Conservation (phyloP, 2,113 vertebrate genomes). For the Myocastor coypus region DNA sequence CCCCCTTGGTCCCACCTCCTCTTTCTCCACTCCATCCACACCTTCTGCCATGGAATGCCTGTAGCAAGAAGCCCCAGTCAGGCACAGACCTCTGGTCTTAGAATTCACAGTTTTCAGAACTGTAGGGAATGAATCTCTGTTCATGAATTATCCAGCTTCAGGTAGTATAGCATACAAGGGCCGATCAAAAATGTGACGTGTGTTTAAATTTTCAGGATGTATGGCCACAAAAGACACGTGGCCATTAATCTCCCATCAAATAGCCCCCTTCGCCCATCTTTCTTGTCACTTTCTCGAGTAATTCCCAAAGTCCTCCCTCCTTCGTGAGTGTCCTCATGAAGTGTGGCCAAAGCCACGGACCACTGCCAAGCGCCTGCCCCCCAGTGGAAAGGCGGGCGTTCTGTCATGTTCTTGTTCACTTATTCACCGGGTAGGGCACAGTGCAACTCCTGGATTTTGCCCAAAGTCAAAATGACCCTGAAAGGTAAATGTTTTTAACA, state of each 20-base stretch:
- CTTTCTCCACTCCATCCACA: too few relatives aligned
- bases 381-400: not conserved
- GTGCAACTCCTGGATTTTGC: not conserved
- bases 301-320: not conserved
- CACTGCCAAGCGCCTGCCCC: not conserved
- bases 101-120: not conserved
- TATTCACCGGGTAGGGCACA: not conserved
- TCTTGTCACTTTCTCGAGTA: not conserved
- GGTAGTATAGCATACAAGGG: not conserved
- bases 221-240: not conserved
- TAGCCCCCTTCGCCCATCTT: not conserved
- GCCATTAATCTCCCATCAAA: not conserved
- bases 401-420: not conserved
- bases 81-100: not conserved
- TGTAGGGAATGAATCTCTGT: not conserved
- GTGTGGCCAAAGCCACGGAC: not conserved
- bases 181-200: not conserved
- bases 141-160: not conserved
- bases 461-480: not conserved
- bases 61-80: not conserved
- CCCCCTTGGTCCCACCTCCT: rapidly evolving
- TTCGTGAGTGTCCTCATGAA: not conserved
- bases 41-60: not conserved
- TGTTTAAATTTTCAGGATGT: not conserved
- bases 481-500: not conserved